Evolutionary conservation across 2,888 invertebrate species (phyloP).

Genomic region (Sphaerophoria taeniata): DNA sequence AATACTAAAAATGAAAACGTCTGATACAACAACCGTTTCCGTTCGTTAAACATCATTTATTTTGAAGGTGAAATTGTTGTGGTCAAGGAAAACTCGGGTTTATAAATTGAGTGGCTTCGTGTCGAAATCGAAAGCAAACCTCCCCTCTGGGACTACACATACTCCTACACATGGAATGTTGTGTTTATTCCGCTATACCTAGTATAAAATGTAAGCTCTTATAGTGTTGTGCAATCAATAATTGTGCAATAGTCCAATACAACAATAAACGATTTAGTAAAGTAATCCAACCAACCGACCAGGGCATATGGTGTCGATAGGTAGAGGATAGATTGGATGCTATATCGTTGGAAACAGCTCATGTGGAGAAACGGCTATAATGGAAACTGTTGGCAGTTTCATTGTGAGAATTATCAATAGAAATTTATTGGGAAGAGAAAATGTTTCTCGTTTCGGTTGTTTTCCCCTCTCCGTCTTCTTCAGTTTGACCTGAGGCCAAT

Average conservation of each 20-base stretch:
- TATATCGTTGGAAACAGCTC: slow-evolving; percentile 11
- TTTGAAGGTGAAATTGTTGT: slow-evolving; percentile 42
- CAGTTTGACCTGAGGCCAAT: slow-evolving; percentile 7
- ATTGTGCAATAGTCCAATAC: slow-evolving; percentile 61
- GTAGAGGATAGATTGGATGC: background rate
- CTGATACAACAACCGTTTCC: slow-evolving; percentile 28
- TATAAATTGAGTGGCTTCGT: slow-evolving; percentile 64
- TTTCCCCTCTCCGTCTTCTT: slow-evolving; percentile 1
- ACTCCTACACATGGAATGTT: background rate
- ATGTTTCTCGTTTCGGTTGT: slow-evolving; percentile 6
- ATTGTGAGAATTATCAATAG: slow-evolving; percentile 64
- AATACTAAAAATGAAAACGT: background rate
- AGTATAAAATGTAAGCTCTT: background rate
- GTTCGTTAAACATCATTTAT: slow-evolving; percentile 54
- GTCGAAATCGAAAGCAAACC: slow-evolving; percentile 50
- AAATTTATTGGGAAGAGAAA: slow-evolving; percentile 58
- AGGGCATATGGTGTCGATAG: slow-evolving; percentile 52
- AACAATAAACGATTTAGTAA: slow-evolving; percentile 61
- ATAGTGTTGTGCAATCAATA: slow-evolving; percentile 62
- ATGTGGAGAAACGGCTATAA: slow-evolving; percentile 28
- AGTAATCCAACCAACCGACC: slow-evolving; percentile 46
- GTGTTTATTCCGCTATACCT: background rate
- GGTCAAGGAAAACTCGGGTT: slow-evolving; percentile 55
- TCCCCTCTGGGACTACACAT: slow-evolving; percentile 18
- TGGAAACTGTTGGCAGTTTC: slow-evolving; percentile 62